These are phyloP conservation scores for Argentina silus DNA, from an alignment of 2,797 vertebrate genomes.

Conservation along the genomic window DNA sequence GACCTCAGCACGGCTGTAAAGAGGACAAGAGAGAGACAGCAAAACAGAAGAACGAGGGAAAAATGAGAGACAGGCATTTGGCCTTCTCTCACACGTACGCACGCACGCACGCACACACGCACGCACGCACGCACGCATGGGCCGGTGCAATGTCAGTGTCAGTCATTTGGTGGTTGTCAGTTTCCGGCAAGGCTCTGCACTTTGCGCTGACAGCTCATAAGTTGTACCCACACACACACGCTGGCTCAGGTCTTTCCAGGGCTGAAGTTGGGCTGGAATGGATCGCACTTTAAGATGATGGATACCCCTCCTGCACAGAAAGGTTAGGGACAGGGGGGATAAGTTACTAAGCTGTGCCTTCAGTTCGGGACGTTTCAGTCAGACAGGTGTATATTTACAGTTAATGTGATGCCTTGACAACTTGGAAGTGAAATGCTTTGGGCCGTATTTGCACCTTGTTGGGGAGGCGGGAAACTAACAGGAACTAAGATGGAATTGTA, in stretches of 20 bases:
- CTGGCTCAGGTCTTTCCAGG: slow-evolving; percentile 60
- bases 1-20: slow-evolving; percentile 44
- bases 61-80: slow-evolving; percentile 27
- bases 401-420: slow-evolving; percentile 67
- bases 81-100: neutral
- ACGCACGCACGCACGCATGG: slow-evolving; percentile 12
- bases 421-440: slow-evolving; percentile 41
- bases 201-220: slow-evolving; percentile 81
- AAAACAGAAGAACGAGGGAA: slow-evolving; percentile 35
- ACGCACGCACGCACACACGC: slow-evolving; percentile 35
- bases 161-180: slow-evolving; percentile 70
- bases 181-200: slow-evolving; percentile 77
- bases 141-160: slow-evolving; percentile 74
- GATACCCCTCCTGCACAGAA: slow-evolving; percentile 70
- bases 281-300: slow-evolving; percentile 78
- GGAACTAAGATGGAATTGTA: neutral
- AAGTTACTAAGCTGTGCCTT: slow-evolving; percentile 69
- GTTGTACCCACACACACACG: slow-evolving; percentile 56
- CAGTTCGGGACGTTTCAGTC: slow-evolving; percentile 43
- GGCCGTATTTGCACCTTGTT: slow-evolving; percentile 27
- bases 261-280: slow-evolving; percentile 71
- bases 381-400: slow-evolving; percentile 59
- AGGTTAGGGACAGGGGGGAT: slow-evolving; percentile 72
- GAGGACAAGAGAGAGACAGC: neutral
- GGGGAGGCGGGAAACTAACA: slow-evolving; percentile 33